A percentile compares a stretch with the other conserved stretches of the same genome.
Evolutionary conservation across 2,797 vertebrate species (phyloP).

Genomic region (Odontamblyopus lacepedii): DNA sequence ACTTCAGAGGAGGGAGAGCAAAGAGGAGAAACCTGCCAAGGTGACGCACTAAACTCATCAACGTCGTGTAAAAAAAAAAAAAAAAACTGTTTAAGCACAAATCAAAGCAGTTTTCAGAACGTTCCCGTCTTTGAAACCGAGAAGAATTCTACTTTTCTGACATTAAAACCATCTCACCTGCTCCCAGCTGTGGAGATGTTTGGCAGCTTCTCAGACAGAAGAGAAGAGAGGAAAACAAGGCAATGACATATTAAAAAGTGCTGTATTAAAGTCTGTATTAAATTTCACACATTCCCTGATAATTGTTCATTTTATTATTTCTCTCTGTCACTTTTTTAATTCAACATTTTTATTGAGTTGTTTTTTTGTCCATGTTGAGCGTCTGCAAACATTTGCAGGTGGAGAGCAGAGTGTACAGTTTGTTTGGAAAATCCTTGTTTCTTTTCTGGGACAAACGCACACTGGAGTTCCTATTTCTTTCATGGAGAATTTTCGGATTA

Average conservation of each 20-base stretch:
- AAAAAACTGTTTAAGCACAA: conserved; percentile 27
- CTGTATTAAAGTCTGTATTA: not conserved
- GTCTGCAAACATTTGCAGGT: no score
- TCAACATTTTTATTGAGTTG: no score
- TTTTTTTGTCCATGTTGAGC: no score
- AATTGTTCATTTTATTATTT: not conserved
- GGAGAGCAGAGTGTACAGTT: no score
- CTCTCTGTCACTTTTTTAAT: not conserved
- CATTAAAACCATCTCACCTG: conserved; percentile 11
- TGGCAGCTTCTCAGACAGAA: not conserved
- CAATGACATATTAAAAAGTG: not conserved
- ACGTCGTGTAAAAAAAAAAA: conserved; percentile 35
- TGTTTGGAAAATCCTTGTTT: no score
- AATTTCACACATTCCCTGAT: not conserved
- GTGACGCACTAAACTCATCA: conserved; percentile 46
- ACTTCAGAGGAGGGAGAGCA: conserved; percentile 43
- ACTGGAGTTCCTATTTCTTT: no score
- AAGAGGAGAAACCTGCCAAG: conserved; percentile 47
- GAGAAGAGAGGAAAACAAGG: not conserved
- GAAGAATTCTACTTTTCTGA: conserved; percentile 23
- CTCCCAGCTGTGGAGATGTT: not conserved
- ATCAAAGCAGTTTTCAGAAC: conserved; percentile 25
- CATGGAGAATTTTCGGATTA: no score
- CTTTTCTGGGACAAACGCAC: no score
- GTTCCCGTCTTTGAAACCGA: conserved; percentile 25